Base-by-base conservation (phyloP, 1,140 invertebrate species). In the Lordiphosa collinella region DNA sequence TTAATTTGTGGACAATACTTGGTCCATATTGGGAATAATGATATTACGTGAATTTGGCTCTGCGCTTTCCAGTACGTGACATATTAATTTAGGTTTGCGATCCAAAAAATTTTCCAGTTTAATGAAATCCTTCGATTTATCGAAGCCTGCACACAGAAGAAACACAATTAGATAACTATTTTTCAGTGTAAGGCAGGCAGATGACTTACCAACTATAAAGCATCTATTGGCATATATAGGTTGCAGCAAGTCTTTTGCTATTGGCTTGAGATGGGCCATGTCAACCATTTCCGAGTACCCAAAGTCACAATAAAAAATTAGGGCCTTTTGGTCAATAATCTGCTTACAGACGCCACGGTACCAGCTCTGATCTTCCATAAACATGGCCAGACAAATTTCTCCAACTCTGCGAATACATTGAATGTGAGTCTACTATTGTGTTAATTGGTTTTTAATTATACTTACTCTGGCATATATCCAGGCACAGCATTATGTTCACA, bases 261-360 rank as follows among this genome's bases (percentile, higher is more conserved):
- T 57, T 4, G 76, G 76, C 35, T 82, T 84, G 0, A 82, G 18
- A 1, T 31, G 14, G 0, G 61, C n/a, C 0, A 64, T 2, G 0
- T 52, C 4, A 6, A 84, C 78, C 0, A 36, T 3, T 13, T 68
- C 72, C 0, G 5, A 5, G 29, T 82, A 84, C 2, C 76, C 76
- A 55, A 61, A 82, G 53, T 82, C 76, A 2, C 12, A 64, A 25
- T 58, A 82, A 0, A 52, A 11, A 35, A 82, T 68, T 8, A 16
- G 11, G 0, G 22, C 67, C 11, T 7, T 32, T 3, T 68, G 10
- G 12, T 9, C 55, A 3, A 12, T 32, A 9, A 68, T 11, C 9
- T 40, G 22, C 3, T 38, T 25, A 12, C 76, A 82, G 18, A 72
- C 50, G 10, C 67, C 67, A 3, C 76, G 76, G 12, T 82, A 84